Evolutionary conservation across 1,140 invertebrate genomes (phyloP).

Genomic region (Ganaspis sp.): DNA sequence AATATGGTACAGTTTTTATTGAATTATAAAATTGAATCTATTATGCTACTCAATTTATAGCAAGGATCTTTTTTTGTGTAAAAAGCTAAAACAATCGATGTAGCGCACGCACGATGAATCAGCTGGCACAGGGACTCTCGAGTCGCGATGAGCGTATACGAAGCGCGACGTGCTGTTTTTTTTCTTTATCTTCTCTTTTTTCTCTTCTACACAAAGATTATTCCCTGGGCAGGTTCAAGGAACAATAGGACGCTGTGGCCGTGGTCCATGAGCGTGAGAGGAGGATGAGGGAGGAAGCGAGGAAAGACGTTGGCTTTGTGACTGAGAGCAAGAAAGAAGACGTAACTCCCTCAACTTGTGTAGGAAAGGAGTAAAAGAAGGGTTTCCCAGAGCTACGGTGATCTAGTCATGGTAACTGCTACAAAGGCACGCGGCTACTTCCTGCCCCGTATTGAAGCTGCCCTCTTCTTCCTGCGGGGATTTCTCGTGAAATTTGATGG

Average conservation of each 20-base stretch:
- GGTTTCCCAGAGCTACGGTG: constrained; percentile 55
- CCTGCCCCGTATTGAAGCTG: constrained; percentile 42
- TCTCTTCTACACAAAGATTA: constrained; percentile 48
- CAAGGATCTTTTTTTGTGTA: too few species aligned
- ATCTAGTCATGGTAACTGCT: constrained; percentile 63
- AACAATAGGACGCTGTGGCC: constrained; percentile 62
- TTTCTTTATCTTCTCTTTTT: constrained; percentile 30
- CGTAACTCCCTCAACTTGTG: constrained; percentile 31
- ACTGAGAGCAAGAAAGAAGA: constrained; percentile 35
- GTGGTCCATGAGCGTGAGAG: constrained; percentile 56
- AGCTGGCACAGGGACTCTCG: constrained; percentile 32
- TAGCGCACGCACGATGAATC: constrained; percentile 28
- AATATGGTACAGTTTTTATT: too few species aligned
- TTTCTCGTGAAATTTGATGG: constrained; percentile 5
- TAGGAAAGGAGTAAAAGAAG: constrained; percentile 35
- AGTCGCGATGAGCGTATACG: constrained; percentile 28
- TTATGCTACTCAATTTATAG: too few species aligned
- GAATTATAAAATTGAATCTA: too few species aligned
- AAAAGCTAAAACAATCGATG: neutral
- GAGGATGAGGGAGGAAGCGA: constrained; percentile 23
- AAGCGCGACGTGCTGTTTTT: constrained; percentile 34
- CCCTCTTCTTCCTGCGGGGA: constrained; percentile 19
- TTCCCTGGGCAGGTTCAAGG: constrained; percentile 54
- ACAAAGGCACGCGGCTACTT: constrained; percentile 59
- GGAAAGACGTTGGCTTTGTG: neutral